Conservation (phyloP, 2,888 invertebrate genomes). For the Seira ritae region DNA sequence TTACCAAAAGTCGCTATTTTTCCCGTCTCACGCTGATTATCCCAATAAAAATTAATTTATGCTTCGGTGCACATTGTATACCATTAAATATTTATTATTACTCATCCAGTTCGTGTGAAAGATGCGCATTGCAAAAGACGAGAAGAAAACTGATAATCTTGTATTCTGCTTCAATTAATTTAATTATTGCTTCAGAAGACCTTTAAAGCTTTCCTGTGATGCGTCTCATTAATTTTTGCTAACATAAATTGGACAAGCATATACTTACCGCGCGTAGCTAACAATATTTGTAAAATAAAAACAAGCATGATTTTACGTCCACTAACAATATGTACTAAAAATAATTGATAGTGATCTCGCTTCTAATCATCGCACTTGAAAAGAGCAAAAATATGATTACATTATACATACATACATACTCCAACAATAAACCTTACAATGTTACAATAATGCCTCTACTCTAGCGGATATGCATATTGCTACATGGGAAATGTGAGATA, state of each 20-base stretch:
- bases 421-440: background rate
- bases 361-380: background rate
- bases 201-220: background rate
- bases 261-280: background rate
- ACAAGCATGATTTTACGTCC: constrained; percentile 11
- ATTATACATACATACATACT: background rate
- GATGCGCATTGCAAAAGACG: constrained; percentile 6
- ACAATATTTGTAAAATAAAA: constrained; percentile 14
- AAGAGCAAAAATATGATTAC: background rate
- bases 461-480: constrained; percentile 14
- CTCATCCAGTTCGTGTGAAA: constrained; percentile 21
- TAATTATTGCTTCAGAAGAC: background rate
- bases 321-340: background rate
- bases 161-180: constrained; percentile 2
- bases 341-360: background rate
- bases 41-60: background rate
- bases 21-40: constrained; percentile 10
- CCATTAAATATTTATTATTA: too few species aligned
- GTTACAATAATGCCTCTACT: too few species aligned
- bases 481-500: constrained; percentile 14
- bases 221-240: constrained; percentile 18
- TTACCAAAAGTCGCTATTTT: constrained; percentile 4
- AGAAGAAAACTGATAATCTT: background rate
- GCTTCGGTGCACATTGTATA: background rate
- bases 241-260: background rate